Base-by-base conservation (phyloP, 2,113 vertebrate species). In the Lophius piscatorius region DNA sequence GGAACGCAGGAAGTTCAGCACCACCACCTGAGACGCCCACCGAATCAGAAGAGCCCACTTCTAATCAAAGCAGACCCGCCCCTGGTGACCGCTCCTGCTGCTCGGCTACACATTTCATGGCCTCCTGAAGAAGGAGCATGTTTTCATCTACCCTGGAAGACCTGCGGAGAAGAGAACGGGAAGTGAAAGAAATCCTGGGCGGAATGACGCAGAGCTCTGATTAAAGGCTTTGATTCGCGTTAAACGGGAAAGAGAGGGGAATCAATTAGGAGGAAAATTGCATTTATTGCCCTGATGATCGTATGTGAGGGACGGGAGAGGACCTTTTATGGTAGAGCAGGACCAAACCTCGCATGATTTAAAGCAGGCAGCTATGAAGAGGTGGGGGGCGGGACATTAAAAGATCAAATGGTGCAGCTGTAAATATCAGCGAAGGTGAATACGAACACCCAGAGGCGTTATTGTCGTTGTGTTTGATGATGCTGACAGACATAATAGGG, bases 401-500 rank as follows among this genome's bases (percentile, higher is more conserved):
- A 34, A 66, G 76, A 82, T 86, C 67, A 82, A 82, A 82, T 49
- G 67, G 13, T 17, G 33, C 55, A 8, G 68, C 31, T 6, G 63
- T 64, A 77, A 70, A 84, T 70, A 70, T 59, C 44, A 73, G 28
- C 36, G 42, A 65, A 76, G 62, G 71, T 58, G 71, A 64, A 67
- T 60, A 64, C 76, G 54, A 70, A 65, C 21, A 45, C 74, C 82
- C 71, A 48, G 68, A 74, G 74, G 78, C 69, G 1, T 48, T 42
- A 59, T 63, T 71, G 60, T 57, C 3, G 10, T 20, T 31, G 58
- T 46, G 62, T 70, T 68, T 74, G 76, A 83, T 78, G 71, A 70
- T 65, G 44, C 80, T 78, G 85, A 77, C 73, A 76, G 65, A 49
- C 16, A 55, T 70, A 73, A 70, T 68, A 35, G 50, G 81, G 49